These are phyloP conservation scores for Syngnathus rostellatus DNA, from an alignment of 2,797 vertebrate species.

Conservation along the genomic window DNA sequence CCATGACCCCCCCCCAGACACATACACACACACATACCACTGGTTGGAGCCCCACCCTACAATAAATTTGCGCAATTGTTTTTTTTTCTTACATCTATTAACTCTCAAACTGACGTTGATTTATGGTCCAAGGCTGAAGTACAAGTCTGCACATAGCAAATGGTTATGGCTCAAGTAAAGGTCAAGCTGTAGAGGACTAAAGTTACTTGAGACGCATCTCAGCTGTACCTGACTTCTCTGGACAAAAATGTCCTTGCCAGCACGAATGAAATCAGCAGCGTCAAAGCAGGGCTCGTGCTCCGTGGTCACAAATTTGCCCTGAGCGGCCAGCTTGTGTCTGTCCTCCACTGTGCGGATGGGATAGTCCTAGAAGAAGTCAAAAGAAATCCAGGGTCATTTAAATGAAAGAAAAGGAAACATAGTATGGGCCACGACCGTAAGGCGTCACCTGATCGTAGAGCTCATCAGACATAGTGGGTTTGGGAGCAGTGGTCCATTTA, in stretches of 20 bases:
- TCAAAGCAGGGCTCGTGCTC: constrained; percentile 98
- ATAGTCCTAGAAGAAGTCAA: constrained; percentile 73
- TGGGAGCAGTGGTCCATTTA: constrained; percentile 97
- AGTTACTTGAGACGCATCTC: not conserved
- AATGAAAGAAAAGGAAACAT: not conserved
- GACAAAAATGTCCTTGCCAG: constrained; percentile 92
- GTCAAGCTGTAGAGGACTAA: not conserved
- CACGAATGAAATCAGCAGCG: constrained; percentile 96
- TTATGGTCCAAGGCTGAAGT: not conserved
- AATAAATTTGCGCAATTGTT: not conserved
- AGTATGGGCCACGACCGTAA: not conserved
- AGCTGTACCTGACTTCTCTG: constrained; percentile 90
- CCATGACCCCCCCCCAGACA: no score
- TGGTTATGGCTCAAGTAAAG: not conserved
- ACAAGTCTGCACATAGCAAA: not conserved
- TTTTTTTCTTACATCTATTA: not conserved
- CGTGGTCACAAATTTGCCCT: constrained; percentile 97
- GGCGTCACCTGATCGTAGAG: constrained; percentile 87
- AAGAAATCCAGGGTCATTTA: not conserved
- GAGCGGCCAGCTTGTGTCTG: constrained; percentile 87
- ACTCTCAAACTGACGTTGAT: not conserved
- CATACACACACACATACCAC: no score
- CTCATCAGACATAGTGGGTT: constrained; percentile 91
- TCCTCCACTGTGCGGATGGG: constrained; percentile 91
- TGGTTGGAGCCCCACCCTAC: not conserved